phyloP scores from a whole-genome alignment of 2,888 invertebrate species.

The Cacoxenus indagator region DNA sequence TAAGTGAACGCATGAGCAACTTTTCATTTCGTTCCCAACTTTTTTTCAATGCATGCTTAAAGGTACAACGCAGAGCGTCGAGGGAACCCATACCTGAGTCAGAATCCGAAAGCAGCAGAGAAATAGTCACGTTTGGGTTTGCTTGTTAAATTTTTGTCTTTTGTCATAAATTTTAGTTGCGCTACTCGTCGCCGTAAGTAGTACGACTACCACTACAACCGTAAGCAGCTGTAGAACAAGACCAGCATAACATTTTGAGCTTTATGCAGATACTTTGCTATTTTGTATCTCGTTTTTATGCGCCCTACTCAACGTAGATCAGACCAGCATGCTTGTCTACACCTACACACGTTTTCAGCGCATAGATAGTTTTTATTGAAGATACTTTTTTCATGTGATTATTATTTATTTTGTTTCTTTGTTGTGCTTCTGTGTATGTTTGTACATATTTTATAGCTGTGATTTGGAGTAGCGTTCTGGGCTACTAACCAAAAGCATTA shows the following conservation, averaged over 20 bases:
- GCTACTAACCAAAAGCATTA: constrained; percentile 46
- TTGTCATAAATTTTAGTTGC: constrained; percentile 53
- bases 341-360: too few relatives aligned
- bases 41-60: constrained; percentile 22
- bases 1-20: constrained; percentile 40
- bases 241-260: constrained; percentile 45
- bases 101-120: background rate
- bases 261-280: constrained; percentile 13
- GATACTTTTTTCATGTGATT: background rate
- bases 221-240: background rate
- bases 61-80: background rate
- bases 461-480: constrained; percentile 53
- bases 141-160: constrained; percentile 16
- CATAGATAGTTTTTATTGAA: background rate
- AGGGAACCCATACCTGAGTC: background rate
- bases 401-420: background rate
- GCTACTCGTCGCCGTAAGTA: too few relatives aligned
- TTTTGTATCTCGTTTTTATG: constrained; percentile 2
- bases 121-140: constrained; percentile 49
- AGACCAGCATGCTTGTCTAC: too few relatives aligned
- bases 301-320: background rate
- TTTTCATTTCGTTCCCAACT: constrained; percentile 35
- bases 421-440: background rate
- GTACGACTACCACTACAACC: too few relatives aligned
- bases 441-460: constrained; percentile 60